Base-by-base conservation (phyloP, 2,797 vertebrate genomes). In the Dipus sagitta region DNA sequence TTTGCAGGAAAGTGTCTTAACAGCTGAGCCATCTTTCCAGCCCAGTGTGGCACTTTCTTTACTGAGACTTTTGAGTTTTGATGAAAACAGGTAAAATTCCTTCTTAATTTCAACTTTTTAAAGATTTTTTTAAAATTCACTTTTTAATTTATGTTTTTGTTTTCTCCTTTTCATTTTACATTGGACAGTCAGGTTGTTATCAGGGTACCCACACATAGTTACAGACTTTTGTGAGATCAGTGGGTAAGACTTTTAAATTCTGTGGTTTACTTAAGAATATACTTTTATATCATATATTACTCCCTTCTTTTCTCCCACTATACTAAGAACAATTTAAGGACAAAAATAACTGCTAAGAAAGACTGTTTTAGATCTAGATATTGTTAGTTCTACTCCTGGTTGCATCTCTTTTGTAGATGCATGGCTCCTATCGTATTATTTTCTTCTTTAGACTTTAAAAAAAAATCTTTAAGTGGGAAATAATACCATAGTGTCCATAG, bases 51-150 rank as follows among this genome's bases (percentile, higher is more conserved):
- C 42, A 65, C 8, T 74, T 88, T 70, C 24, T 74, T 84, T 71
- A 67, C 30, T 74, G 80, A 80, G 58, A 74, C 5, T 20, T 83
- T 65, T 60, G 23, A 47, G 26, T 88, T 95, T 86, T 84, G 38
- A 81, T 67, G 52, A 89, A 91, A 92, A 72, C 28, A n/a, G 32
- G 8, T 80, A 0, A 12, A 58, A 62, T 84, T 77, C 12, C 1
- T 80, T 10, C 21, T 47, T 91, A 67, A 58, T 84, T 60, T 62
- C 30, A 28, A 65, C 4, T 7, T 79, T 21, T 30, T 34, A 12
- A 12, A 77, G 47, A 47, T 7, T 47, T 8, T 8, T 47, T 47
- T 47, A 47, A 47, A 47, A 47, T n/a, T 28, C 54, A 58, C 81
- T 71, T 62, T 78, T 9, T 38, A 34, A 65, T n/a, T 71, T 23